Percentiles rank a stretch among this genome's conserved stretches.
Conservation (phyloP, 2,797 vertebrate species). For the Bradypodion pumilum region DNA sequence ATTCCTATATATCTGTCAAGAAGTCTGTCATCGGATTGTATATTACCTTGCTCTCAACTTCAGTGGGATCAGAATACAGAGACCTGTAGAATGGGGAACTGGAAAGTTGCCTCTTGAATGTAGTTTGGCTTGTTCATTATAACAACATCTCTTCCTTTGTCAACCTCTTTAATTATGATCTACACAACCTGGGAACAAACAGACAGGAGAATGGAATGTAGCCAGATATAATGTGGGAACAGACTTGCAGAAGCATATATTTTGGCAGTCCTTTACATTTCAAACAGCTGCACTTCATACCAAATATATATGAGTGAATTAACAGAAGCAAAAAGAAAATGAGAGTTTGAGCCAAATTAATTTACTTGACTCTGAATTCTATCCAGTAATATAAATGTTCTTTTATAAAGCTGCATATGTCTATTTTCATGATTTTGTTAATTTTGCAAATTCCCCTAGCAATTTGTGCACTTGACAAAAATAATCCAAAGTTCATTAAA, state of each 20-base stretch:
- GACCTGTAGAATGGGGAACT: too few species aligned
- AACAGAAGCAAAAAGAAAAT: slow-evolving; percentile 7
- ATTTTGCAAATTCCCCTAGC: too few species aligned
- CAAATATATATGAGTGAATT: neutral
- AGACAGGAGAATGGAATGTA: neutral
- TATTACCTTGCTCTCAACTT: too few species aligned
- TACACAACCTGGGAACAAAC: too few species aligned
- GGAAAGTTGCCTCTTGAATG: too few species aligned
- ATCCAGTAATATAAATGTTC: slow-evolving; percentile 23
- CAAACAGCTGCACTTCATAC: neutral
- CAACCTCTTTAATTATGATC: too few species aligned
- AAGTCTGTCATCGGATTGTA: too few species aligned
- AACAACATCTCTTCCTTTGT: too few species aligned
- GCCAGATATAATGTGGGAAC: neutral
- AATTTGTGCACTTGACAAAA: slow-evolving; percentile 45
- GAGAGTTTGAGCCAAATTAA: slow-evolving; percentile 17
- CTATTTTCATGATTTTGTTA: slow-evolving; percentile 6
- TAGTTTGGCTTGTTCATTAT: too few species aligned
- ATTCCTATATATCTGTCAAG: too few species aligned
- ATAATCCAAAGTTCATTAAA: slow-evolving; percentile 21
- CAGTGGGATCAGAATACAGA: too few species aligned
- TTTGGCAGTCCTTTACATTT: neutral
- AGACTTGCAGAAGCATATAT: neutral
- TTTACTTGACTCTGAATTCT: slow-evolving; percentile 32
- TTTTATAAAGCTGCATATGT: neutral